A percentile compares a stretch with the other conserved stretches of the same genome.
These are phyloP conservation scores for Stercorarius parasiticus DNA, from an alignment of 2,113 vertebrate species.

Conservation along the genomic window DNA sequence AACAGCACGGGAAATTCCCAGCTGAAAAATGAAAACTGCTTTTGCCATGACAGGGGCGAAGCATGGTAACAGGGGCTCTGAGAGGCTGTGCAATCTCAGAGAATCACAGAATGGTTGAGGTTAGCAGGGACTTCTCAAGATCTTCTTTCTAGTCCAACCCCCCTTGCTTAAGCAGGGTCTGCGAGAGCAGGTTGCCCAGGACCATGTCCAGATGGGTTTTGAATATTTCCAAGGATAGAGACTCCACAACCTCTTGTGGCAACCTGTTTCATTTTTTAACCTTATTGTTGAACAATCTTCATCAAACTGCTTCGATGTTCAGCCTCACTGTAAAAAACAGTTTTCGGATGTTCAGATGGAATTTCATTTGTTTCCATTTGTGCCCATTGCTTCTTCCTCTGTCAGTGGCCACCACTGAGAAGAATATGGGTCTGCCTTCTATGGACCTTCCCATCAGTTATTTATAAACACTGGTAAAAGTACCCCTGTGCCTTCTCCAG, in stretches of 20 bases:
- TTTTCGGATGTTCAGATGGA: neutral
- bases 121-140: neutral
- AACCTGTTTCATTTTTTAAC: neutral
- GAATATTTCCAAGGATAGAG: neutral
- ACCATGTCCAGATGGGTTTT: neutral
- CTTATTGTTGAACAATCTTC: neutral
- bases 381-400: neutral
- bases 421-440: neutral
- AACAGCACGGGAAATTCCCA: neutral
- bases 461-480: neutral
- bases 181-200: neutral
- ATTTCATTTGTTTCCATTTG: neutral
- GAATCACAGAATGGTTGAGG: neutral
- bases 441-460: neutral
- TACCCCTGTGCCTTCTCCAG: neutral
- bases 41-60: neutral
- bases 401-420: neutral
- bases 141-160: neutral
- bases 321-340: neutral
- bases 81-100: neutral
- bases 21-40: neutral
- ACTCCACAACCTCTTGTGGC: neutral
- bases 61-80: neutral
- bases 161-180: neutral
- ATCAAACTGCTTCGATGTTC: neutral